Evolutionary conservation across 2,797 vertebrate species (phyloP).

Genomic region (Periparus ater): DNA sequence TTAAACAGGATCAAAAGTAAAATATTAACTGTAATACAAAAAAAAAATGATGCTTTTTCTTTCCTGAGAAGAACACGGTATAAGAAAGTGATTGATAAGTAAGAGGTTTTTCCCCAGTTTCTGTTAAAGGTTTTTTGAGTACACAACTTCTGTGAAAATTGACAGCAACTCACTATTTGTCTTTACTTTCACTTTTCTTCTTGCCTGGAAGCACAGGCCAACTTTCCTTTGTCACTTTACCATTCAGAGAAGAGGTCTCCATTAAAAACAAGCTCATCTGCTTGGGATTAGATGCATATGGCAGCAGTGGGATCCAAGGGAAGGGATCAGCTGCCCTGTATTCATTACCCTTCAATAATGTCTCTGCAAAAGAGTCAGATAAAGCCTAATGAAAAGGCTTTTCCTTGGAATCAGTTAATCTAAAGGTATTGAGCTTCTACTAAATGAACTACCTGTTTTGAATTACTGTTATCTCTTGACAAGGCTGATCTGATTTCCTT

Average conservation of each 20-base stretch:
- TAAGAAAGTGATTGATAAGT: background rate
- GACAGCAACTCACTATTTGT: background rate
- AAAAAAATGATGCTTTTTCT: background rate
- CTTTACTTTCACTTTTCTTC: background rate
- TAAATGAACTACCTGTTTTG: conserved; percentile 23
- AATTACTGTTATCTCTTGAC: conserved; percentile 36
- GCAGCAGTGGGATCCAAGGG: background rate
- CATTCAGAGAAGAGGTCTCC: background rate
- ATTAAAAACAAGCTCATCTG: conserved; percentile 4
- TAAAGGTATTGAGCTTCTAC: conserved; percentile 28
- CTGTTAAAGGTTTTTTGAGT: background rate
- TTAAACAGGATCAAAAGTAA: background rate
- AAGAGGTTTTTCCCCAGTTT: background rate
- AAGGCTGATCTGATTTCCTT: conserved; percentile 13
- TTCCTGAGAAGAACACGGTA: background rate
- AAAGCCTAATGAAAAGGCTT: conserved; percentile 55
- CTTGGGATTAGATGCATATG: background rate
- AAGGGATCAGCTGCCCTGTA: conserved; percentile 12
- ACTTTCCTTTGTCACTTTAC: background rate
- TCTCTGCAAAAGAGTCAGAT: conserved; percentile 41
- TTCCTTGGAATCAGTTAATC: conserved; percentile 24
- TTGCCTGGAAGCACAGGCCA: background rate
- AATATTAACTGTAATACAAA: background rate
- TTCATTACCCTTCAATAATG: conserved; percentile 57
- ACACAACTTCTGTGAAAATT: background rate